Base-by-base conservation (phyloP, 2,888 invertebrate genomes). In the Fissipunctia ypsillon region DNA sequence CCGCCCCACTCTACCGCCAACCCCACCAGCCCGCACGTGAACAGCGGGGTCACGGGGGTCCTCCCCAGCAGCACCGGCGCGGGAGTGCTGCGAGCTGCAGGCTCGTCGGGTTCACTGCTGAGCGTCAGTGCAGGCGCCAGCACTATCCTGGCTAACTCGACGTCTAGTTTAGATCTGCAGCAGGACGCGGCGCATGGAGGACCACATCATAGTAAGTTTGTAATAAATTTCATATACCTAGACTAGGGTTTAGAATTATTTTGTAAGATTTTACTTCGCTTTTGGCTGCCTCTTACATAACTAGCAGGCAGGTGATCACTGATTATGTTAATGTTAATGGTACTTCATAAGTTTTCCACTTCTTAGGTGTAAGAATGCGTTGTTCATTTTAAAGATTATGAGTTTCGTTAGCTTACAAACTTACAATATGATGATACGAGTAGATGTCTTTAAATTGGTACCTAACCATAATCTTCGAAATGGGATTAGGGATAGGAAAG, bases 121-220 rank as follows among this genome's bases (percentile, higher is more conserved):
- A 97, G 96, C 85, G 95, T 97, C 76, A 96, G 96, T 35, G 96
- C 97, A 14, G 97, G 97, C 60, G 97, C 97, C 70, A 96, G 97
- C 83, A 97, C 97, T 61, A 97, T 97, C 73, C 94, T 97, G 57
- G 97, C 97, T 28, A 97, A 97, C 76, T 95, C 96, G 66, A 93
- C 90, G 81, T 93, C 93, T 88, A 95, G 95, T 84, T 89, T 96
- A 77, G 93, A 96, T 76, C 76, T 92, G 68, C 78, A 92, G 12
- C 88, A 84, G 45, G 87, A 87, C 22, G 76, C 85, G 22, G 70
- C 81, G 25, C 78, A 68, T 69, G 66, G 73, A 41, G 59, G 66
- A 54, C 72, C 78, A 16, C 74, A 73, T 28, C 75, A 78, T 7
- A 70, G 75, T 75, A 64, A 74, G 45, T 69, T 45, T 57, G 6